phyloP scores from a whole-genome alignment of 1,140 invertebrate genomes.

The Eriocheir sinensis region DNA sequence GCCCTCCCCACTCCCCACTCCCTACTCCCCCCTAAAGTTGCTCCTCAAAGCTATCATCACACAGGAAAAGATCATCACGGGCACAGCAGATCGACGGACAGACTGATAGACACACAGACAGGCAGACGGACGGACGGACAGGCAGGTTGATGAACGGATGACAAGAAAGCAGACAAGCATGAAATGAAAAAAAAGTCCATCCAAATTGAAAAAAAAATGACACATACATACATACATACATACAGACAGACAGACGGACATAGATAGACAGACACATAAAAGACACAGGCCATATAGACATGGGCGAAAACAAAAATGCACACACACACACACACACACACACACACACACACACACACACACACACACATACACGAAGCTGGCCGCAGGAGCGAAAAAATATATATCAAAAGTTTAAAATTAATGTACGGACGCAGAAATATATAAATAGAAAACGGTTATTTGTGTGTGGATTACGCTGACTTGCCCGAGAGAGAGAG shows the following conservation, averaged over 20 bases:
- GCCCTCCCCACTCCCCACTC: too few relatives aligned
- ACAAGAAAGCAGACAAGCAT: not conserved
- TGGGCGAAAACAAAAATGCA: not conserved
- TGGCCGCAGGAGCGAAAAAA: not conserved
- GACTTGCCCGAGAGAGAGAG: not conserved
- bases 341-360: slow-evolving; percentile 39
- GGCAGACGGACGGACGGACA: not conserved
- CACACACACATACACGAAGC: not conserved
- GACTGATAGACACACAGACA: slow-evolving; percentile 31
- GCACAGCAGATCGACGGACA: not conserved
- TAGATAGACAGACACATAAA: slow-evolving; percentile 35
- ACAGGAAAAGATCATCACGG: too few relatives aligned
- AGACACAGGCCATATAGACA: not conserved
- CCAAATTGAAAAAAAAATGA: not conserved
- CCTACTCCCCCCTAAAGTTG: too few relatives aligned
- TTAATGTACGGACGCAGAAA: not conserved
- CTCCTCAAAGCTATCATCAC: too few relatives aligned
- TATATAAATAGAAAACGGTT: not conserved
- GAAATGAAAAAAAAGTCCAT: not conserved
- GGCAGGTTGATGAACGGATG: not conserved
- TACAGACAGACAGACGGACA: too few relatives aligned
- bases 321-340: slow-evolving; percentile 47
- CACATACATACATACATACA: slow-evolving; percentile 38
- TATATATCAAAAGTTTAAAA: not conserved
- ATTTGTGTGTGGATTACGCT: too few relatives aligned